phyloP scores from a whole-genome alignment of 2,797 vertebrate species.

The Danio albolineatus region DNA sequence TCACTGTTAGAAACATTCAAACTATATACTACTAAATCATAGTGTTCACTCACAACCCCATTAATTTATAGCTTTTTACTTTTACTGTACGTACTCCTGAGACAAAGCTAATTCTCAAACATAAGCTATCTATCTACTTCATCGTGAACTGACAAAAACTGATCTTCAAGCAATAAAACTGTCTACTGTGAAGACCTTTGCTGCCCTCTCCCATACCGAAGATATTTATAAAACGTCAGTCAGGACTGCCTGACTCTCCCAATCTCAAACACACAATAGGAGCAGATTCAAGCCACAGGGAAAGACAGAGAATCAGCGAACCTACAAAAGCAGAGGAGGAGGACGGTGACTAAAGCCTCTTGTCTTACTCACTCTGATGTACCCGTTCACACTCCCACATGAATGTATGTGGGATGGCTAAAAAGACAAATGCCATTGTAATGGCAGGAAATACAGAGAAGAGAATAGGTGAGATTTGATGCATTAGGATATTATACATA shows the following conservation, averaged over 20 bases:
- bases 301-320: neutral
- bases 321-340: neutral
- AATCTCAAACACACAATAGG: constrained; percentile 33
- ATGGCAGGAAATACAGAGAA: neutral
- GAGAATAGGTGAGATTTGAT: neutral
- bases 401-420: neutral
- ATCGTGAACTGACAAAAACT: constrained; percentile 10
- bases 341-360: constrained; percentile 11
- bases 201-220: constrained; percentile 59
- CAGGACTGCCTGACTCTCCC: constrained; percentile 17
- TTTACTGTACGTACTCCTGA: neutral
- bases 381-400: constrained; percentile 18
- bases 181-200: constrained; percentile 38
- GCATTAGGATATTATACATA: neutral
- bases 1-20: neutral
- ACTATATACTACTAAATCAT: no score
- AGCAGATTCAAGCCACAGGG: constrained; percentile 29
- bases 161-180: constrained; percentile 10
- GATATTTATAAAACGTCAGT: constrained; percentile 55
- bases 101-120: neutral
- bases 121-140: neutral
- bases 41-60: no score
- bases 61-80: neutral
- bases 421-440: constrained; percentile 18
- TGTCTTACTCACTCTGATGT: neutral